These are phyloP conservation scores for Dynastes hyllus DNA, from an alignment of 2,888 invertebrate genomes.

Conservation along the genomic window DNA sequence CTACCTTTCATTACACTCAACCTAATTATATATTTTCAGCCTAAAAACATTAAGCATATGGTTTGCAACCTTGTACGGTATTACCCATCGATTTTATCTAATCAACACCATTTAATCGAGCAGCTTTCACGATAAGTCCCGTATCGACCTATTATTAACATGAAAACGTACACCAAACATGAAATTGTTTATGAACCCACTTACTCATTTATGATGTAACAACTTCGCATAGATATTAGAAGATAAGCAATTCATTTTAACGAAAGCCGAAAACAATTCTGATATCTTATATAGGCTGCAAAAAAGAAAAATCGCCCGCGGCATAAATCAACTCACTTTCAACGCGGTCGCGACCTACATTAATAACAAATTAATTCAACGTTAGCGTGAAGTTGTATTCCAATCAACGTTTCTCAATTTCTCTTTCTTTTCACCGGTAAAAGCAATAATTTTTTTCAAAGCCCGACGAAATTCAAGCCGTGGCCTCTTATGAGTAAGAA, in stretches of 20 bases:
- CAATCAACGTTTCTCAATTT: not conserved
- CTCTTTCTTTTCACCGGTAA: constrained; percentile 33
- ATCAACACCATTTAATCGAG: no score
- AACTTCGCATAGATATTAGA: not conserved
- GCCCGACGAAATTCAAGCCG: not conserved
- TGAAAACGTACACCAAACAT: not conserved
- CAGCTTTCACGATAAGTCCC: no score
- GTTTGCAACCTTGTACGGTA: no score
- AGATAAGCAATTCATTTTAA: not conserved
- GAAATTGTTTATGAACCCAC: not conserved
- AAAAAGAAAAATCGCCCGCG: constrained; percentile 6
- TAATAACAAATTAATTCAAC: constrained; percentile 10
- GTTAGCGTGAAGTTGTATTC: not conserved
- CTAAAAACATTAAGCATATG: no score
- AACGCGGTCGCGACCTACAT: constrained; percentile 26
- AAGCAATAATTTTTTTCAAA: constrained; percentile 1
- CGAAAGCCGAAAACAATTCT: not conserved
- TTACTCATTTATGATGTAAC: not conserved
- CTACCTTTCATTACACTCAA: no score
- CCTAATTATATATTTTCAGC: no score
- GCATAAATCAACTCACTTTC: constrained; percentile 24
- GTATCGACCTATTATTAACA: not conserved
- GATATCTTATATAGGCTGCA: not conserved
- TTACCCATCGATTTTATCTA: no score
- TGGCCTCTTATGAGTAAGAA: not conserved